Evolutionary conservation across 2,888 invertebrate species (phyloP), one percentile per base, ranked within the genome.

Genomic region (Chymomyza procnemis): DNA sequence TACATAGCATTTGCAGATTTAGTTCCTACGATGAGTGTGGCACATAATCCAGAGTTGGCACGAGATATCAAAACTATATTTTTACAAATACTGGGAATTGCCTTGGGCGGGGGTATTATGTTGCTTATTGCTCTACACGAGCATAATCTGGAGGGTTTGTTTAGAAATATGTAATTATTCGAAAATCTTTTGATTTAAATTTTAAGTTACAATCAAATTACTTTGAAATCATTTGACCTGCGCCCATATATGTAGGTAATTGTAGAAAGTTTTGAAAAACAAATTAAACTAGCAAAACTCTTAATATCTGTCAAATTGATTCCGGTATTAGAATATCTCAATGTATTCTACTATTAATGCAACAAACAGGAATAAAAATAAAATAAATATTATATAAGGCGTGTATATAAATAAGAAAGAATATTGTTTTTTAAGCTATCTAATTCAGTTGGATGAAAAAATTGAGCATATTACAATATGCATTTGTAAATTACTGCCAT

Each of bases 1-100:
- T 96, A 96, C 87, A 95, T 96, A 70, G 95, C 95, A 3, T 92
- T 96, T 63, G 95, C 96, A 1, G 95, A 96, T 91, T 92, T 96
- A 92, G 94, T 96, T 65, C 94, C 93, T 5, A 93, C 93, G 90
- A 92, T 94, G 88, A 92, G 92, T 85, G 89, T 91, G 78, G 92
- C 92, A 83, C 92, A 92, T 80, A 91, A 92, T 76, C 91, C 91
- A 72, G 92, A 92, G 86, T 91, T 92, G 79, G 90, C 92, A 73
- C 92, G 92, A 1, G 93, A 92, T 81, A 90, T 92, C 65, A 89
- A 92, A 61, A 92, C 92, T 73, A 92, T 94, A 71, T 73, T 94
- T 16, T 91, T 95, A 63, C 95, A 95, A 79, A 90, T 94, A 21
- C 75, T 93, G 8, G 96, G 96, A 14, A 94, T 96, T 75, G 87